phyloP scores from a whole-genome alignment of 2,113 vertebrate genomes.

The Parotia lawesii region DNA sequence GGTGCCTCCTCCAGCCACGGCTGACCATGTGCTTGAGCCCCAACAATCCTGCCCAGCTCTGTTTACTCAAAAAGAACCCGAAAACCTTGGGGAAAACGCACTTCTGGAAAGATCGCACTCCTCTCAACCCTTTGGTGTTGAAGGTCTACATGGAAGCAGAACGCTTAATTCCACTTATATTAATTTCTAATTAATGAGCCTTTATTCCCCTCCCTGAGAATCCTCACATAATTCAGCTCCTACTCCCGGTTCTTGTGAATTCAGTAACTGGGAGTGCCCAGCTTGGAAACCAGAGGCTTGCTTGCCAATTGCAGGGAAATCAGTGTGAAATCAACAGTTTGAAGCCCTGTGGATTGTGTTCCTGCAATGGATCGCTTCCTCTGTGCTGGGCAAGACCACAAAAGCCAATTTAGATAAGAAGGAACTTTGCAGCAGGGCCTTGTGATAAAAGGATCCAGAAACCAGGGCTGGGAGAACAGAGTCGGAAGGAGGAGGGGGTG shows the following conservation, averaged over 20 bases:
- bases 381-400: conserved; percentile 23
- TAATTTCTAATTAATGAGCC: background rate
- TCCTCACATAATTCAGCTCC: background rate
- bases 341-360: background rate
- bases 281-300: background rate
- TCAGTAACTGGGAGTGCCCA: background rate
- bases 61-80: background rate
- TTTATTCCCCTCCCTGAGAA: background rate
- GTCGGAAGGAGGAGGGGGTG: background rate
- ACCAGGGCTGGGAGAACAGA: background rate
- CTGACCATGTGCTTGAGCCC: background rate
- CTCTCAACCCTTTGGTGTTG: background rate
- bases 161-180: background rate
- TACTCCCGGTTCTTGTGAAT: background rate
- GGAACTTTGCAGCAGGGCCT: conserved; percentile 13
- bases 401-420: conserved; percentile 55
- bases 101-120: background rate
- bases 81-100: background rate
- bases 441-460: conserved; percentile 55
- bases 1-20: background rate
- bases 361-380: conserved; percentile 1
- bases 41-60: background rate
- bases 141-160: background rate
- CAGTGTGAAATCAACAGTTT: conserved; percentile 15
- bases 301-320: conserved; percentile 8